Conservation (phyloP, 2,888 invertebrate species). For the Malthinus flaveolus region DNA sequence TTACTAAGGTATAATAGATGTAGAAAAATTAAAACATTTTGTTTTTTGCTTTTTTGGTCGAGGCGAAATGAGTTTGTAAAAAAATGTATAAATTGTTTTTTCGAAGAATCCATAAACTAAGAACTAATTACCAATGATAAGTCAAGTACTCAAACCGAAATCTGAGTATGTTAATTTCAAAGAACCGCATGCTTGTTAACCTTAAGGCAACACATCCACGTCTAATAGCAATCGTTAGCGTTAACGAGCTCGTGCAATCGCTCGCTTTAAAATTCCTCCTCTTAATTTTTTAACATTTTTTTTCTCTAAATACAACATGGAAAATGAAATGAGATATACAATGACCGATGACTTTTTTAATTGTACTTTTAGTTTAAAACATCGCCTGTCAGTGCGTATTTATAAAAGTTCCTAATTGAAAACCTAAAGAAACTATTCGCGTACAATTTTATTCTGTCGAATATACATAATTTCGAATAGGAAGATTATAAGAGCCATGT, state of each 20-base stretch:
- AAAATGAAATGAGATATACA: conserved; percentile 22
- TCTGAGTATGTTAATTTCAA: conserved; percentile 26
- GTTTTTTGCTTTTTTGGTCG: too few relatives aligned
- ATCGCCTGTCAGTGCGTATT: conserved; percentile 12
- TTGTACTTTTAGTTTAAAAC: conserved; percentile 2
- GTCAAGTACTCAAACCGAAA: background rate
- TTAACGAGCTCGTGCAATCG: conserved; percentile 29
- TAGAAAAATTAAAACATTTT: too few relatives aligned
- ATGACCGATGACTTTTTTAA: conserved; percentile 28
- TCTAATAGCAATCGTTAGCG: conserved; percentile 30
- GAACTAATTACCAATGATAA: too few relatives aligned
- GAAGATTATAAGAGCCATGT: background rate
- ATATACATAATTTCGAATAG: background rate
- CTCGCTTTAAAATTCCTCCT: conserved; percentile 25
- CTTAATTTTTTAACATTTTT: conserved; percentile 23
- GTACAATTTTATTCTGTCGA: background rate
- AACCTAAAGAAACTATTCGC: conserved; percentile 6
- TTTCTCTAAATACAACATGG: conserved; percentile 15
- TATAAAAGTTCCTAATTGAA: conserved; percentile 10
- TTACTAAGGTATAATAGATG: too few relatives aligned
- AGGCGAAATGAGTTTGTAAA: too few relatives aligned
- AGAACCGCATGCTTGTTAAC: conserved; percentile 27
- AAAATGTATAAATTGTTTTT: too few relatives aligned
- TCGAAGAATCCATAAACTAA: too few relatives aligned
- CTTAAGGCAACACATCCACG: conserved; percentile 20